A percentile compares a stretch with the other conserved stretches of the same genome.
These are phyloP conservation scores for Gracilinanus agilis DNA, from an alignment of 2,113 vertebrate species.

Conservation along the genomic window DNA sequence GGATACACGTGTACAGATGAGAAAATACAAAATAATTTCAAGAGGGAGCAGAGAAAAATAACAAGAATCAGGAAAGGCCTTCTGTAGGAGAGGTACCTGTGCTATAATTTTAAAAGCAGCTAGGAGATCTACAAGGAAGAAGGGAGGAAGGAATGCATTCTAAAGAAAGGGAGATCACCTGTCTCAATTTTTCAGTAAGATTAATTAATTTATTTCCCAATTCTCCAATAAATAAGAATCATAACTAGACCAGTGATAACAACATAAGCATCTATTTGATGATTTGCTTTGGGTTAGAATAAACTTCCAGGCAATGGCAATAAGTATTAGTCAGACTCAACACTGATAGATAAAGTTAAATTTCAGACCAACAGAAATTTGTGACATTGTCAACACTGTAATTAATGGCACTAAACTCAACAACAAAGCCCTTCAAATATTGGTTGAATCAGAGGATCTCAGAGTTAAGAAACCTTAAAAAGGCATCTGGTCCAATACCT, in stretches of 20 bases:
- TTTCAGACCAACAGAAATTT: constrained; percentile 49
- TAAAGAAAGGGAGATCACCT: not conserved
- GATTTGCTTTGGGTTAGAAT: not conserved
- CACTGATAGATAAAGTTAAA: constrained; percentile 12
- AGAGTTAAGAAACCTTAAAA: not conserved
- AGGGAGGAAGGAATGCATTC: not conserved
- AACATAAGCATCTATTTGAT: not conserved
- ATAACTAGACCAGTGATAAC: not conserved
- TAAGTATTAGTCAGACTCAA: not conserved
- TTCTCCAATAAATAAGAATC: not conserved
- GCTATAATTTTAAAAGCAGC: not conserved
- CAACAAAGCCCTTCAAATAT: constrained; percentile 4
- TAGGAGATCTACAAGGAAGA: not conserved
- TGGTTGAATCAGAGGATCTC: not conserved
- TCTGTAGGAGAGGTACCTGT: not conserved
- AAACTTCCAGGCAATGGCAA: not conserved
- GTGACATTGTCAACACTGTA: constrained; percentile 47
- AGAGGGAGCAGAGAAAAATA: not conserved
- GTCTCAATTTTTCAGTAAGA: not conserved
- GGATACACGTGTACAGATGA: not conserved
- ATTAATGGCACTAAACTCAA: constrained; percentile 59
- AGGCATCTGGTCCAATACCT: not conserved
- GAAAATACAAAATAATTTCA: not conserved
- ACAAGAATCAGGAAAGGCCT: not conserved
- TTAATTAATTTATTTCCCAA: not conserved